Evolutionary conservation across 2,113 vertebrate species (phyloP).

Genomic region (Nothoprocta pentlandii): DNA sequence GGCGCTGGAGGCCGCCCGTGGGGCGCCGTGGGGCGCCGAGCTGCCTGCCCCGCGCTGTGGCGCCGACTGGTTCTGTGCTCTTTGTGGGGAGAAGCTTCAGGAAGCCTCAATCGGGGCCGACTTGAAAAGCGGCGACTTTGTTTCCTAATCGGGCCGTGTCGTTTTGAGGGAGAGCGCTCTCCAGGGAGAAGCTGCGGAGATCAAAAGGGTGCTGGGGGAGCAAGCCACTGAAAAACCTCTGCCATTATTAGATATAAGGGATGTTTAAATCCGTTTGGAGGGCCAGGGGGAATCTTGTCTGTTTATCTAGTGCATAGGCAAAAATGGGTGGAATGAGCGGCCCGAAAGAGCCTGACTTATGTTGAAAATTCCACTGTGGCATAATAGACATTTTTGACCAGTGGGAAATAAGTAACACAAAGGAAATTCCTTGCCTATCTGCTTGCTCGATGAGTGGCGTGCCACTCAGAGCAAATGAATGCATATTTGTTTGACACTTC

Average conservation of each 20-base stretch:
- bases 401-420: slow-evolving; percentile 52
- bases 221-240: slow-evolving; percentile 30
- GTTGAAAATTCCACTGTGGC: not conserved
- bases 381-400: slow-evolving; percentile 38
- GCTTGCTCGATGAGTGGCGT: slow-evolving; percentile 2
- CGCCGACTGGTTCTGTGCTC: slow-evolving; percentile 19
- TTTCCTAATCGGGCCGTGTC: slow-evolving; percentile 29
- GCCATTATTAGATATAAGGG: slow-evolving; percentile 49
- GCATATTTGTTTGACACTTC: slow-evolving; percentile 57
- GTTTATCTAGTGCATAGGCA: not conserved
- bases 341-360: not conserved
- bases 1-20: not conserved
- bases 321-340: not conserved
- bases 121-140: not conserved
- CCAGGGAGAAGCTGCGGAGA: slow-evolving; percentile 49
- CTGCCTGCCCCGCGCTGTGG: not conserved
- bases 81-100: slow-evolving; percentile 42
- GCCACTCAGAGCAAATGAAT: slow-evolving; percentile 59
- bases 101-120: not conserved
- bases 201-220: slow-evolving; percentile 21
- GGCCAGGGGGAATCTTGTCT: not conserved
- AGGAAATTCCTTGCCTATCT: slow-evolving; percentile 50
- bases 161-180: slow-evolving; percentile 49
- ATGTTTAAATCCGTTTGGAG: not conserved
- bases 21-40: no score